Evolutionary conservation across 1,140 invertebrate genomes (phyloP).

Genomic region (Wasmannia auropunctata): DNA sequence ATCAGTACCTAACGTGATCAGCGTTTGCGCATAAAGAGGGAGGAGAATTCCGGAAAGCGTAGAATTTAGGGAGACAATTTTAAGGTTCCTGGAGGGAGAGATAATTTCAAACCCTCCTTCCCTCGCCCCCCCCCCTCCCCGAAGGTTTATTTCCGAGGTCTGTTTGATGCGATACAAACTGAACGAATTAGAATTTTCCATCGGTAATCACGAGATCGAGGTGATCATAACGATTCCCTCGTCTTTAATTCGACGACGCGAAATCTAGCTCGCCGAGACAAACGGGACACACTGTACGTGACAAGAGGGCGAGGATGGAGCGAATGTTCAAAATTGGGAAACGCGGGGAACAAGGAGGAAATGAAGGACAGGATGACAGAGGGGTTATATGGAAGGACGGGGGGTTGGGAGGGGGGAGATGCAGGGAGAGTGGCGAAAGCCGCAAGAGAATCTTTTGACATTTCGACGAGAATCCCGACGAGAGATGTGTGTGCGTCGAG

Average conservation of each 20-base stretch:
- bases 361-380: constrained; percentile 17
- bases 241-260: not conserved
- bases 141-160: not conserved
- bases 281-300: constrained; percentile 15
- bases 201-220: not conserved
- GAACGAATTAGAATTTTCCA: not conserved
- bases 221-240: not conserved
- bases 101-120: not conserved
- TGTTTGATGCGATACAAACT: not conserved
- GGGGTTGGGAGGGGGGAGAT: too few relatives aligned
- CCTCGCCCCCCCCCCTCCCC: too few relatives aligned
- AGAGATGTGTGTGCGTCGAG: constrained; percentile 31
- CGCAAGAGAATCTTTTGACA: constrained; percentile 57
- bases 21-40: not conserved
- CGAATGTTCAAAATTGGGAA: constrained; percentile 31
- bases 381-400: not conserved
- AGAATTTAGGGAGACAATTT: not conserved
- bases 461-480: constrained; percentile 55
- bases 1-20: not conserved
- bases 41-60: not conserved
- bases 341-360: constrained; percentile 34
- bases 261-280: not conserved
- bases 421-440: constrained; percentile 17
- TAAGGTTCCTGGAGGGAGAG: not conserved
- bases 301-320: not conserved